Evolutionary conservation across 2,113 vertebrate species (phyloP).

Genomic region (Prochilodus magdalenae): DNA sequence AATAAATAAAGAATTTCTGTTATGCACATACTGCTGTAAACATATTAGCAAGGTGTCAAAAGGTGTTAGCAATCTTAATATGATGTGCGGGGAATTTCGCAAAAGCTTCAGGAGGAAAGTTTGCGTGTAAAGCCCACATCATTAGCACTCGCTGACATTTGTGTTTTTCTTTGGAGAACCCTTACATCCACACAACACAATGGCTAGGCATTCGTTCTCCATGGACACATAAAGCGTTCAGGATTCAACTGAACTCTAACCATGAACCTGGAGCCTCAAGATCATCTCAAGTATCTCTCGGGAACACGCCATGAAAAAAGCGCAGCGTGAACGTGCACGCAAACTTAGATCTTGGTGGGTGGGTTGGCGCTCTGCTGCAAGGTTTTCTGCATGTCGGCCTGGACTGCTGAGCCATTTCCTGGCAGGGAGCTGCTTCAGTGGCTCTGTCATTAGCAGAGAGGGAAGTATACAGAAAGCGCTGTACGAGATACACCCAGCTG

Average conservation of each 20-base stretch:
- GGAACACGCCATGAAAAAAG: background rate
- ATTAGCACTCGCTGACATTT: background rate
- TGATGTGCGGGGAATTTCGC: background rate
- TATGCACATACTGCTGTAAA: background rate
- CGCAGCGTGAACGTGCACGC: slow-evolving; percentile 32
- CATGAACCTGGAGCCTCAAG: background rate
- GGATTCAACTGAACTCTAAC: background rate
- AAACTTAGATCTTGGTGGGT: slow-evolving; percentile 75
- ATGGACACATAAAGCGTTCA: background rate
- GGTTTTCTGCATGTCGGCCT: slow-evolving; percentile 41
- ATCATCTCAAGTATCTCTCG: background rate
- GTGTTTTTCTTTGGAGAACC: background rate
- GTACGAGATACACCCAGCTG: slow-evolving; percentile 56
- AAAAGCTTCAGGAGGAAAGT: background rate
- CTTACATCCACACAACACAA: background rate
- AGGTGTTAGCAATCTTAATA: background rate
- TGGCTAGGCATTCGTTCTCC: background rate
- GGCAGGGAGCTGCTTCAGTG: background rate
- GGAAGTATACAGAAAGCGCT: slow-evolving; percentile 41
- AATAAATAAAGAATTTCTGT: background rate
- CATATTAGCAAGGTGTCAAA: background rate
- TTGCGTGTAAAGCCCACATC: background rate
- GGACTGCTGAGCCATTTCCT: slow-evolving; percentile 42
- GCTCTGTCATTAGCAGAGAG: slow-evolving; percentile 42
- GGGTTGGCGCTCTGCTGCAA: slow-evolving; percentile 62